Percentiles rank a stretch among this genome's conserved stretches.
These are phyloP conservation scores for Linnaemya vulpina DNA, from an alignment of 2,888 invertebrate genomes.

Conservation along the genomic window DNA sequence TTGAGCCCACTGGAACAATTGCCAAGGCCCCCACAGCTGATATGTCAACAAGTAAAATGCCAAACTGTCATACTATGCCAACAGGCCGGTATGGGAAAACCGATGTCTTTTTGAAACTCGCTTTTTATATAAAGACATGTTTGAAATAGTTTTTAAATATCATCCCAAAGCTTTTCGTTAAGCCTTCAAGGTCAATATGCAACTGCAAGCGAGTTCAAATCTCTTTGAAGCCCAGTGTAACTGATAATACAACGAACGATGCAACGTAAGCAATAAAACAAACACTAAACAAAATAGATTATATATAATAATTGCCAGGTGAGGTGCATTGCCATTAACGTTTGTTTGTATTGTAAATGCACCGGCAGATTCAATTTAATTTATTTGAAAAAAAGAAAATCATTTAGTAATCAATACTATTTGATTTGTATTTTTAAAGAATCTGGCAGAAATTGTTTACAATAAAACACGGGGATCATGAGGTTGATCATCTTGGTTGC, in stretches of 20 bases:
- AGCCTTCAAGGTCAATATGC: no score
- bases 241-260: constrained; percentile 13
- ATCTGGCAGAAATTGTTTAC: constrained; percentile 34
- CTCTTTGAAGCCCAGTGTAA: constrained; percentile 11
- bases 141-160: no score
- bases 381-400: background rate
- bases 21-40: no score
- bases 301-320: constrained; percentile 53
- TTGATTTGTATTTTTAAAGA: background rate
- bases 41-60: no score
- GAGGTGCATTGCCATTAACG: constrained; percentile 23
- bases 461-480: constrained; percentile 59
- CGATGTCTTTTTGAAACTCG: no score
- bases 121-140: no score
- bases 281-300: constrained; percentile 35
- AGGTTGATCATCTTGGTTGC: constrained; percentile 60
- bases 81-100: no score
- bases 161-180: background rate
- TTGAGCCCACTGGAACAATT: no score
- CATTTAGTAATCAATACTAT: background rate
- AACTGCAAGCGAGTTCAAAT: background rate
- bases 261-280: constrained; percentile 14
- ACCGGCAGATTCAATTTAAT: background rate
- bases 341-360: background rate
- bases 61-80: no score